Percentiles rank a stretch among this genome's conserved stretches.
phyloP scores from a whole-genome alignment of 2,888 invertebrate genomes.

The Synanthedon andrenaeformis region DNA sequence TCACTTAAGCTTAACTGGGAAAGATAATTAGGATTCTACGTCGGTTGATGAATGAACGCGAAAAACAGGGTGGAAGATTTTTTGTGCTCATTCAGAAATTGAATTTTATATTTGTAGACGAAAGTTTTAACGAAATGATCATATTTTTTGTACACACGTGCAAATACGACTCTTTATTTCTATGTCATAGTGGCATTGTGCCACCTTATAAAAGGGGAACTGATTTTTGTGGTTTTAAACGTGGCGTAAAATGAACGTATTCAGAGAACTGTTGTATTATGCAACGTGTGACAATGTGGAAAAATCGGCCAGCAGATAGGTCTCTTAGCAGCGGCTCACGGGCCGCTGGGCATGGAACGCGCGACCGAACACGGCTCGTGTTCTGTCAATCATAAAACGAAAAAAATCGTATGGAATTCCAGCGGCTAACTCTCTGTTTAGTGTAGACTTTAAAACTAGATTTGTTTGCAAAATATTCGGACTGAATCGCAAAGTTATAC shows the following conservation, averaged over 20 bases:
- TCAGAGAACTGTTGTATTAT: not conserved
- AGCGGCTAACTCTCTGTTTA: slow-evolving; percentile 51
- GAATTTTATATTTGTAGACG: slow-evolving; percentile 65
- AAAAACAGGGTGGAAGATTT: slow-evolving; percentile 64
- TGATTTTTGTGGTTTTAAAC: not conserved
- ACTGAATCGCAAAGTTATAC: slow-evolving; percentile 9
- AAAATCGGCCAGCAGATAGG: slow-evolving; percentile 32
- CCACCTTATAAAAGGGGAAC: not conserved
- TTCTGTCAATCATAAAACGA: slow-evolving; percentile 68
- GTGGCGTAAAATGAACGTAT: not conserved
- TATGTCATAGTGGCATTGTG: not conserved
- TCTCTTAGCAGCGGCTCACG: slow-evolving; percentile 58
- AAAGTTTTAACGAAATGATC: slow-evolving; percentile 63
- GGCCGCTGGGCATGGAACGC: slow-evolving; percentile 54
- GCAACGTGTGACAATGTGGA: slow-evolving; percentile 26
- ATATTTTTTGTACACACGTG: slow-evolving; percentile 29
- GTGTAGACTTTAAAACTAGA: slow-evolving; percentile 8
- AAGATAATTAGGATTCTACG: slow-evolving; percentile 71
- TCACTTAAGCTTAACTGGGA: slow-evolving; percentile 70
- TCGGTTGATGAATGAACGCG: slow-evolving; percentile 66
- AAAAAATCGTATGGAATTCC: slow-evolving; percentile 50
- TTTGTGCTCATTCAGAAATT: slow-evolving; percentile 67
- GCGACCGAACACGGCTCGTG: slow-evolving; percentile 63
- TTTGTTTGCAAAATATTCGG: not conserved
- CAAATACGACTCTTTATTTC: not conserved